Evolutionary conservation across 1,140 invertebrate species (phyloP), one percentile per base, ranked within the genome.

Genomic region (Helicoverpa armigera): DNA sequence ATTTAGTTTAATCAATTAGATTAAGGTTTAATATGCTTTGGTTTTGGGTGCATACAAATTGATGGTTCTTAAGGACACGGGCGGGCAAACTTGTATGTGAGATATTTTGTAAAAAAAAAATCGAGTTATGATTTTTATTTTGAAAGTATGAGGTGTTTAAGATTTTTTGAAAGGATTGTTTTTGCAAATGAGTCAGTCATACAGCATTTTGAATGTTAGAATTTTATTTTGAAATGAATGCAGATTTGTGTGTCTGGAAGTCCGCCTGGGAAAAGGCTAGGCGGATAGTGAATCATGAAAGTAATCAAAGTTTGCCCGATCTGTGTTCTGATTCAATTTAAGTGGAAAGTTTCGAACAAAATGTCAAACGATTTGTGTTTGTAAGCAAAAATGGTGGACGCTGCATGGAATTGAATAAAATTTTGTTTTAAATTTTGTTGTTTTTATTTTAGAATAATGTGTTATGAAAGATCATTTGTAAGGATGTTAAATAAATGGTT

Each of bases 401-500:
- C 82, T 86, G 82, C 82, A 85, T 87, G 86, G 84, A 87, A 89
- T 88, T 88, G 85, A 88, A 89, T 91, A 89, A 88, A 88, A 74
- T 69, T 82, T 86, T 88, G 83, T 88, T 89, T 90, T 83, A 70
- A 84, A 86, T 75, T 18, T 0, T 74, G 3, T 67, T 43, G 73
- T 79, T 86, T 83, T 86, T 87, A 83, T 83, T 76, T 63, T 9
- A 23, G 23, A 23, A 23, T 23, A 23, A 43, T 35, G 35, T 35
- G 35, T 3, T n/a, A 7, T 7, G 0, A 35, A 5, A 43, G 7
- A 43, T 9, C 9, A 43, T 1, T 7, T 43, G 35, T 43, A 43
- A 43, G 35, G 4, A 43, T 43, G 1, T 43, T 5, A 7, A 43
- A 43, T 43, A 43, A 43, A 43, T 43, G 0, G 7, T 43, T 9